Base-by-base conservation (phyloP, 2,888 invertebrate species). In the Caenorhabditis uteleia region DNA sequence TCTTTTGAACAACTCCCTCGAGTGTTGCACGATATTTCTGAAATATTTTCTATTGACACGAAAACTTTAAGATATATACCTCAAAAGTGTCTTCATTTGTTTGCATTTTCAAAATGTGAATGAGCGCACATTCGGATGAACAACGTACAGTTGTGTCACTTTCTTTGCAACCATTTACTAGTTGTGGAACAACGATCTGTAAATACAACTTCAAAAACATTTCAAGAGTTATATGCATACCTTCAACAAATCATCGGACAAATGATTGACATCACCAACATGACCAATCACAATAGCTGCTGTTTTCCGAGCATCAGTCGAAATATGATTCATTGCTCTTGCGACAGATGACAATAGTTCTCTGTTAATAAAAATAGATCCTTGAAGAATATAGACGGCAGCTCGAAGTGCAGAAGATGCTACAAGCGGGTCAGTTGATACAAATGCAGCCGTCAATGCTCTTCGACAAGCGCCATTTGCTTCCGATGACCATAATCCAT, bases 141-240 rank as follows among this genome's bases (percentile, higher is more conserved):
- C 92, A 90, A 85, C 92, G 91, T 38, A 97, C 95, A 83, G 92
- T 91, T 44, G 92, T 89, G 86, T 95, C 95, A 87, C 95, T 95
- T 86, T 97, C 97, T 87, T 95, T 95, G 60, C 95, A 94, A 68
- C 97, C 97, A 86, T 95, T 97, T 48, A 97, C 95, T 76, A 97
- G 87, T 86, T 92, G 91, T 0, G 95, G 94, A 72, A 95, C 87
- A 69, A 92, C 86, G 47, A 89, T 14, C 67, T 75, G 38, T n/a
- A n/a, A n/a, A n/a, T n/a, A n/a, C n/a, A n/a, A 38, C n/a, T 20
- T 14, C n/a, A 6, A 7, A 38, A n/a, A 47, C 6, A 47, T 18
- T 20, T 3, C 7, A 27, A 10, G 16, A 43, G n/a, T 25, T 16
- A 7, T 10, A 38, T 16, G 6, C 43, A 18, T 31, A 71, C 64